Conservation (phyloP, 2,888 invertebrate species). For the Agrochola lychnidis region DNA sequence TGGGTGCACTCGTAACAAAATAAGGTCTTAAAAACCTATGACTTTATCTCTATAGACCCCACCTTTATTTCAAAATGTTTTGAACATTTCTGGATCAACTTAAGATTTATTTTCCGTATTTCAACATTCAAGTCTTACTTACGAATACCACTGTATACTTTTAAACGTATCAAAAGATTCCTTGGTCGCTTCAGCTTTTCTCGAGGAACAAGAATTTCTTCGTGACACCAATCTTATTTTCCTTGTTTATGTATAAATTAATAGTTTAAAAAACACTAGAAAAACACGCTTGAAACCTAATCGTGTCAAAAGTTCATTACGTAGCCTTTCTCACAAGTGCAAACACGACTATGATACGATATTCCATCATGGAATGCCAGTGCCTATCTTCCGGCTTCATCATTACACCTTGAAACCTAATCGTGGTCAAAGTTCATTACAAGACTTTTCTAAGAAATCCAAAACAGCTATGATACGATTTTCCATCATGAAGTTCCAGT, state of each 20-base stretch:
- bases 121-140: background rate
- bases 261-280: too few species aligned
- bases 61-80: constrained; percentile 21
- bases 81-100: background rate
- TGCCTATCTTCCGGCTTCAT: too few species aligned
- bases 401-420: too few species aligned
- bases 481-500: too few species aligned
- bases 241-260: background rate
- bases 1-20: constrained; percentile 39
- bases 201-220: background rate
- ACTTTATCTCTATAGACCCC: background rate
- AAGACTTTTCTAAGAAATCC: too few species aligned
- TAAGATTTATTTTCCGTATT: constrained; percentile 21
- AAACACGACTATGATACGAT: too few species aligned
- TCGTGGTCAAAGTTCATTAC: too few species aligned
- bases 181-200: background rate
- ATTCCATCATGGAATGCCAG: too few species aligned
- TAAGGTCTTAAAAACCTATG: constrained; percentile 25
- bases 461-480: too few species aligned
- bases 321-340: too few species aligned
- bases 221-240: background rate
- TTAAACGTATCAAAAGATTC: background rate
- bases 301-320: too few species aligned
- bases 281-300: too few species aligned
- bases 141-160: background rate